A percentile compares a stretch with the other conserved stretches of the same genome.
Conservation (phyloP, 2,888 invertebrate species). For the Apamea monoglypha region DNA sequence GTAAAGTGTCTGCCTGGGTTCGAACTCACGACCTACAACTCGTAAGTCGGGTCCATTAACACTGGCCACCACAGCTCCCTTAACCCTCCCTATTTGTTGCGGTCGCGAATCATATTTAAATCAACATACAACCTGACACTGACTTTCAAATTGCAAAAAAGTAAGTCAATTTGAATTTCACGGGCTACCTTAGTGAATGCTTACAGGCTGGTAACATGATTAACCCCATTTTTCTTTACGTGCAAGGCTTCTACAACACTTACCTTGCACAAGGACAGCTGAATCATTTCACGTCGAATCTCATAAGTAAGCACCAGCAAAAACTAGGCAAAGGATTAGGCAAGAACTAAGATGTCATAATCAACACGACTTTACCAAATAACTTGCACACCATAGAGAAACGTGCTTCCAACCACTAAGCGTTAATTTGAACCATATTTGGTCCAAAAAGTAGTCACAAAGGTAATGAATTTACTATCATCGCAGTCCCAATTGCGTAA, state of each 20-base stretch:
- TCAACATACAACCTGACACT: no score
- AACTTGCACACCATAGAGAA: not conserved
- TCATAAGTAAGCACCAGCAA: not conserved
- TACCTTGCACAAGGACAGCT: not conserved
- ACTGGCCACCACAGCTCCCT: no score
- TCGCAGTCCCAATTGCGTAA: not conserved
- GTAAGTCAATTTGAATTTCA: no score
- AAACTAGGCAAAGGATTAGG: not conserved
- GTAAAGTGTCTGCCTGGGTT: no score
- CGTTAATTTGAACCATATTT: conserved; percentile 32
- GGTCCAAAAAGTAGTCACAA: conserved; percentile 10
- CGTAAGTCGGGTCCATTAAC: no score
- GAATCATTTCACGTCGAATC: not conserved
- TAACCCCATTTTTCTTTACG: conserved; percentile 16
- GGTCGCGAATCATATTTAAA: no score
- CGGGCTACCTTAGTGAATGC: not conserved
- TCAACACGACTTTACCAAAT: not conserved
- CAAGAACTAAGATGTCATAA: not conserved
- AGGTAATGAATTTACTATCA: conserved; percentile 17
- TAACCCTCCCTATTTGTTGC: no score
- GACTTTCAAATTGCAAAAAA: no score
- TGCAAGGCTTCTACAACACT: conserved; percentile 24
- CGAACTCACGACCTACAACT: no score
- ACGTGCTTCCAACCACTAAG: conserved; percentile 35
- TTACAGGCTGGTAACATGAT: conserved; percentile 14